These are phyloP conservation scores for Heliopora coerulea DNA, from an alignment of 92 coral and sea anemone genomes.

Conservation along the genomic window DNA sequence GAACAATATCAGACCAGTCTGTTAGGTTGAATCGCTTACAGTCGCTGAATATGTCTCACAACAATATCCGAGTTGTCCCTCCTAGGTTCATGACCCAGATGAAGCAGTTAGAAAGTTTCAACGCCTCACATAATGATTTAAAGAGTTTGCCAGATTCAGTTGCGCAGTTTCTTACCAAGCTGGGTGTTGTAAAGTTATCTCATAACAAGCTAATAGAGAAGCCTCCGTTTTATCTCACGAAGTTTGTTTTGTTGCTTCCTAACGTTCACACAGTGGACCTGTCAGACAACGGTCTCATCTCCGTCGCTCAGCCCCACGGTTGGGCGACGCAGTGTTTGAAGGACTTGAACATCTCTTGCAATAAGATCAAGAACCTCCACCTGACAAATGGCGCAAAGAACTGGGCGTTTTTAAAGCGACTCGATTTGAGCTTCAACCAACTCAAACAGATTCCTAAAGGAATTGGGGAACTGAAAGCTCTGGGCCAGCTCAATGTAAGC, in stretches of 20 bases:
- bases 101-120: conserved; percentile 61
- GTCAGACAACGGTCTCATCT: conserved; percentile 63
- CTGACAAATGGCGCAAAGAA: conserved; percentile 57
- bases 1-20: background rate
- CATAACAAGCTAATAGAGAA: conserved; percentile 68
- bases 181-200: conserved; percentile 66
- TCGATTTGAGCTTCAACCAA: conserved; percentile 67
- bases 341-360: conserved; percentile 72
- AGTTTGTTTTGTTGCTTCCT: conserved; percentile 69
- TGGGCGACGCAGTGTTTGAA: conserved; percentile 88
- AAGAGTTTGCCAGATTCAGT: conserved; percentile 68
- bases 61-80: conserved; percentile 67
- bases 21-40: conserved; percentile 60
- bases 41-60: conserved; percentile 75
- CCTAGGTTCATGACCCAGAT: conserved; percentile 58
- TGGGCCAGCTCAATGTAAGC: conserved; percentile 80
- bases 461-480: conserved; percentile 72
- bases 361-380: conserved; percentile 71
- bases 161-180: conserved; percentile 59
- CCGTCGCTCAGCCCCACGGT: conserved; percentile 66
- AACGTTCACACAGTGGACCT: conserved; percentile 76
- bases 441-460: conserved; percentile 74
- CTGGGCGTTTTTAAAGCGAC: conserved; percentile 69
- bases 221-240: conserved; percentile 67
- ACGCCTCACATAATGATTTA: conserved; percentile 67